Evolutionary conservation across 1,140 invertebrate genomes (phyloP), one percentile per base, ranked within the genome.

Genomic region (Helicoverpa zea): DNA sequence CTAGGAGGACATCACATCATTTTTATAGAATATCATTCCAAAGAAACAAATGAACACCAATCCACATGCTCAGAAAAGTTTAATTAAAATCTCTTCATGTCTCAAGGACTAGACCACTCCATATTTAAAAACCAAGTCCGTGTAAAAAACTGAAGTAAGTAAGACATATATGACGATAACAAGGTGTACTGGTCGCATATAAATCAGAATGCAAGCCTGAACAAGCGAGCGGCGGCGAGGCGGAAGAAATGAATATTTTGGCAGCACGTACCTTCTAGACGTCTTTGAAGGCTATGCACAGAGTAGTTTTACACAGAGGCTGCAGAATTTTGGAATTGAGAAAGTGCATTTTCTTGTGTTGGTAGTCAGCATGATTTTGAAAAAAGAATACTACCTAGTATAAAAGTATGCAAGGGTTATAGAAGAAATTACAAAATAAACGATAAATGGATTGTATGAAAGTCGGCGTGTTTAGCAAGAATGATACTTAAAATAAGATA

Each of bases 161-260:
- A 68, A 49, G 64, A 68, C 64, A 68, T 68, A 68, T 68, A 68
- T 68, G 64, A 11, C 16, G 43, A 49, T 68, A 52, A 72, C 47
- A 70, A 70, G 66, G 66, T 70, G 66, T 70, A 70, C 18, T 18
- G 49, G 54, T 35, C 64, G 5, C 14, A 70, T 78, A 78, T 66
- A 64, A 56, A 78, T 54, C 29, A 51, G 23, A 78, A 76, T 47
- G 43, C 51, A 5, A 66, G 61, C 49, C 56, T 54, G 64, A 75
- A 83, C 74, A 14, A 43, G 16, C 54, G 23, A 72, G 84, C 84
- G 81, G 88, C 86, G 85, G 73, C 81, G 88, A 81, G 80, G 82
- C 84, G 88, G 84, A 85, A 88, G 85, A 91, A 90, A 92, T 90
- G 90, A 92, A 92, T 92, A 89, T 89, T 92, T 89, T 83, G 89